Percentiles rank a stretch among this genome's conserved stretches.
These are phyloP conservation scores for Epinephelus fuscoguttatus DNA, from an alignment of 2,113 vertebrate species.

Conservation along the genomic window DNA sequence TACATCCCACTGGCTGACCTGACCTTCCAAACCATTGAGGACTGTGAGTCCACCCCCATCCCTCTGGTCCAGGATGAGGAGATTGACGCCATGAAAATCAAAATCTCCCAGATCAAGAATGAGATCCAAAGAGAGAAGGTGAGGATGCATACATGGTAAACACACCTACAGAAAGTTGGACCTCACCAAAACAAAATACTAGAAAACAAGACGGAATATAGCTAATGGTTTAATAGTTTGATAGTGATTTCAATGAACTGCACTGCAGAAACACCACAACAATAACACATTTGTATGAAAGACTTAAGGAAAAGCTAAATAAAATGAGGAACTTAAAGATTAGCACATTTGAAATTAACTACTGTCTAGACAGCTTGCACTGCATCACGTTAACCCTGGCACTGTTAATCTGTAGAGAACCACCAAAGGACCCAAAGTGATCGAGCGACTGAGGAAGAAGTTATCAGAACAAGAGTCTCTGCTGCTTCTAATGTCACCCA, in stretches of 20 bases:
- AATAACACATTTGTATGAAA: neutral
- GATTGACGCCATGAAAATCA: slow-evolving; percentile 95
- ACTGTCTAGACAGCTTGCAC: neutral
- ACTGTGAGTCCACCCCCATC: slow-evolving; percentile 89
- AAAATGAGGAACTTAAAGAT: slow-evolving; percentile 30
- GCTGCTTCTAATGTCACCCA: slow-evolving; percentile 93
- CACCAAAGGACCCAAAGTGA: slow-evolving; percentile 91
- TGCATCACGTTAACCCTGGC: neutral
- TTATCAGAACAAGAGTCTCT: slow-evolving; percentile 94
- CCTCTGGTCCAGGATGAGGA: slow-evolving; percentile 94
- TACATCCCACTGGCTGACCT: slow-evolving; percentile 94
- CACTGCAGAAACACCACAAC: neutral
- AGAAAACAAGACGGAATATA: neutral
- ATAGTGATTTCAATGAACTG: neutral
- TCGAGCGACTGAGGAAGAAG: slow-evolving; percentile 95
- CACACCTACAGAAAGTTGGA: neutral
- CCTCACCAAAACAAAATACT: neutral
- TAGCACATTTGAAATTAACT: neutral
- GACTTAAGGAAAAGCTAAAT: neutral
- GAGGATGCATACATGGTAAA: neutral
- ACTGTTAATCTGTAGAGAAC: slow-evolving; percentile 84
- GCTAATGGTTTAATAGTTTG: neutral
- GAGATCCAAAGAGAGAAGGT: slow-evolving; percentile 97
- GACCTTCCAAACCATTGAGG: slow-evolving; percentile 94
- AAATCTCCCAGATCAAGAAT: slow-evolving; percentile 95